A percentile compares a stretch with the other conserved stretches of the same genome.
These are phyloP conservation scores for Hapalemur alaotrensis DNA, from an alignment of 2,797 vertebrate species.

Conservation along the genomic window DNA sequence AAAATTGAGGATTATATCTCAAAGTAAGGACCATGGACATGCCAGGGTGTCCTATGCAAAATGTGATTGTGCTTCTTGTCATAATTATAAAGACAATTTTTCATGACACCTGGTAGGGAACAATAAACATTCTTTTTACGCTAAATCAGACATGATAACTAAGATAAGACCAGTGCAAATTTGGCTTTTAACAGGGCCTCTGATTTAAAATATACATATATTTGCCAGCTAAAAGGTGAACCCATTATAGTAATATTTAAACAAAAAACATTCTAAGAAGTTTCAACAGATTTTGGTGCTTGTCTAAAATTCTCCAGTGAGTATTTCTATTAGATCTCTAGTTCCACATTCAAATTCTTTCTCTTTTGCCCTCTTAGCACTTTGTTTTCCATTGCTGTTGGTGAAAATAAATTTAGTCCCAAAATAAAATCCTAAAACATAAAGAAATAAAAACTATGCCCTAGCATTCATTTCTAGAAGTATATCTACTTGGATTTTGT, in stretches of 20 bases:
- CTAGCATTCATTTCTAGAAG: background rate
- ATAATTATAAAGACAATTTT: background rate
- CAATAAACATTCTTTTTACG: background rate
- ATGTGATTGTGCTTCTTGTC: background rate
- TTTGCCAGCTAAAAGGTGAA: background rate
- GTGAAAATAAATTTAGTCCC: background rate
- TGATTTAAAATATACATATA: background rate
- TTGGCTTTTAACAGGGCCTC: background rate
- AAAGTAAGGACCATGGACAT: background rate
- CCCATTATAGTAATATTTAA: background rate
- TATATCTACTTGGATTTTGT: background rate
- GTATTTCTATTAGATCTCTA: background rate
- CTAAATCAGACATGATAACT: background rate
- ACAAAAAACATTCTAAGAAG: background rate
- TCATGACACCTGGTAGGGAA: background rate
- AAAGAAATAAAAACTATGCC: background rate
- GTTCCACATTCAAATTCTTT: background rate
- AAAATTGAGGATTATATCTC: background rate
- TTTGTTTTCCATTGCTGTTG: background rate
- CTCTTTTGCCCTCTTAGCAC: background rate
- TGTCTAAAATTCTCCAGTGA: background rate
- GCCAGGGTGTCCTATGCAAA: constrained; percentile 15
- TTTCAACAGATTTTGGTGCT: background rate
- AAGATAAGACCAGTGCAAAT: background rate
- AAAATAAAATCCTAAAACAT: background rate